Evolutionary conservation across 2,888 invertebrate genomes (phyloP).

Genomic region (Lutraria lutraria): DNA sequence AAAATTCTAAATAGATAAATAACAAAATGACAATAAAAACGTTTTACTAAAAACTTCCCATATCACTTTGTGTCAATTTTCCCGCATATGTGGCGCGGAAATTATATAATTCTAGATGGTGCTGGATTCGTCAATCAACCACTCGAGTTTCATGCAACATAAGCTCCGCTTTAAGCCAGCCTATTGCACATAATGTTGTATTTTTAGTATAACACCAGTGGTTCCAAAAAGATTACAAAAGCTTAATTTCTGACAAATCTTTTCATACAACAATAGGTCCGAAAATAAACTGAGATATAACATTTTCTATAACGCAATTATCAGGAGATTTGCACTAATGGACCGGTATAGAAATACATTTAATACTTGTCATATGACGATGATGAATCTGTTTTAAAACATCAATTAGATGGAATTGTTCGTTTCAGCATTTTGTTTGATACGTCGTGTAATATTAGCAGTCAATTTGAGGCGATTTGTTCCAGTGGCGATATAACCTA

Average conservation of each 20-base stretch:
- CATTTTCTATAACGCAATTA: slow-evolving; percentile 10
- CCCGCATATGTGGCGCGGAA: too few species aligned
- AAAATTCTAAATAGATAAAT: too few species aligned
- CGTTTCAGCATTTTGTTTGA: not conserved
- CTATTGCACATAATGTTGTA: too few species aligned
- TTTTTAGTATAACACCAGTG: not conserved
- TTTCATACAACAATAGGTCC: not conserved
- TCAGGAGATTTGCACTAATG: slow-evolving; percentile 12
- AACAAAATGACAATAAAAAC: too few species aligned
- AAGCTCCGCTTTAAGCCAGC: too few species aligned
- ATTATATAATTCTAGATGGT: too few species aligned
- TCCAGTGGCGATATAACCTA: not conserved
- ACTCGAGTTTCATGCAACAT: too few species aligned
- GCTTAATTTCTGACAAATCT: not conserved
- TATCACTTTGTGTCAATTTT: too few species aligned
- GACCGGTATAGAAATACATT: not conserved
- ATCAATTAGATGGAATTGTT: not conserved
- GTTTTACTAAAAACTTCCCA: too few species aligned
- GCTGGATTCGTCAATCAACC: too few species aligned
- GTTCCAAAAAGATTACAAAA: not conserved
- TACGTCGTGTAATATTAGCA: not conserved
- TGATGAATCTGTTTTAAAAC: not conserved
- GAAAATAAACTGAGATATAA: not conserved
- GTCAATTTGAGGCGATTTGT: not conserved
- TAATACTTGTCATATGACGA: not conserved